Conservation (phyloP, 92 coral and sea anemone species). For the Actinostola sp. region DNA sequence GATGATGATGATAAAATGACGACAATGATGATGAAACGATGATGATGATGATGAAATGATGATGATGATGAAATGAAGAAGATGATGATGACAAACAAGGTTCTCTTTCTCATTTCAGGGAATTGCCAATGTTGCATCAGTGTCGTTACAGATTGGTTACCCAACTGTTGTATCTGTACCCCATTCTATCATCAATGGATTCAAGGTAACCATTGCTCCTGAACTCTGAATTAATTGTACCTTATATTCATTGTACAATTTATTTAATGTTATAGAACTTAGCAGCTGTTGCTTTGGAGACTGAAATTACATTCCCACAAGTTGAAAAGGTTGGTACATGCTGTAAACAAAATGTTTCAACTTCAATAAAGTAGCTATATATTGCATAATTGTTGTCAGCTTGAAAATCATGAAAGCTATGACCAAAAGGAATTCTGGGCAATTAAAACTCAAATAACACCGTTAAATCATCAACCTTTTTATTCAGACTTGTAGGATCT, state of each 20-base stretch:
- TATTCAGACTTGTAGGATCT: no score
- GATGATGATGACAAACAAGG: not conserved
- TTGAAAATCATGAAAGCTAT: no score
- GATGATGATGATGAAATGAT: no score
- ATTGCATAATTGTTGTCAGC: no score
- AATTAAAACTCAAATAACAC: no score
- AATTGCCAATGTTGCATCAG: conserved; percentile 92
- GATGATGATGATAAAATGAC: no score
- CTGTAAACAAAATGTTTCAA: no score
- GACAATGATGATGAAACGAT: no score
- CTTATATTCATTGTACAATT: not conserved
- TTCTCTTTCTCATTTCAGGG: conserved; percentile 57
- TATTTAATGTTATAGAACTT: conserved; percentile 62
- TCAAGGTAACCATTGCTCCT: conserved; percentile 64
- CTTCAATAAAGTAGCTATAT: no score
- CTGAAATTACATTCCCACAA: conserved; percentile 93
- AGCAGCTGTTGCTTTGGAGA: conserved; percentile 94
- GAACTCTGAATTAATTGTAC: not conserved
- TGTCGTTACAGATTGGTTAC: conserved; percentile 91
- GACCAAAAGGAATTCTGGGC: no score
- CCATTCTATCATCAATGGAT: conserved; percentile 94
- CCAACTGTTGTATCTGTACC: conserved; percentile 98
- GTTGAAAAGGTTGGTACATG: conserved; percentile 69
- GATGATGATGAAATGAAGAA: not conserved
- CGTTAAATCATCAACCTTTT: no score